A percentile compares a stretch with the other conserved stretches of the same genome.
Conservation (phyloP, 2,888 invertebrate species). For the Melanchra persicariae region DNA sequence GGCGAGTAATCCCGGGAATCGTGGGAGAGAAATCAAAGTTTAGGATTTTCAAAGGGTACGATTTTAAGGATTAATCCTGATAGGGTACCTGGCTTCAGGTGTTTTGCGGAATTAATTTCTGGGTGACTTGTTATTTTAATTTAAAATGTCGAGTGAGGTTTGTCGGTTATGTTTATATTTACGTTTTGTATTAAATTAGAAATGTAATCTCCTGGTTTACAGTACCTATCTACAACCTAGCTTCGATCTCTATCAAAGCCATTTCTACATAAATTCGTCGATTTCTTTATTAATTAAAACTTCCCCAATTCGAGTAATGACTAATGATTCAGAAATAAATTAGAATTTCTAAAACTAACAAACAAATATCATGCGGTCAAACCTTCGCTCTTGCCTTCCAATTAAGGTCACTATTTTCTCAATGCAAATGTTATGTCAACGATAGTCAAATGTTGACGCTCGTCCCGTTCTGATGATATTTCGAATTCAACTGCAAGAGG, state of each 20-base stretch:
- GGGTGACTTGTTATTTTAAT: slow-evolving; percentile 54
- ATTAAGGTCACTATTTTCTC: slow-evolving; percentile 28
- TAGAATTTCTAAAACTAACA: not conserved
- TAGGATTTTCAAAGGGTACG: slow-evolving; percentile 68
- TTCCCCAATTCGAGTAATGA: not conserved
- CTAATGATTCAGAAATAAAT: not conserved
- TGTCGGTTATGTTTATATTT: slow-evolving; percentile 48
- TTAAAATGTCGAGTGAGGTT: slow-evolving; percentile 36
- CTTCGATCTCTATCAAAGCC: not conserved
- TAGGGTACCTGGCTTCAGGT: slow-evolving; percentile 65
- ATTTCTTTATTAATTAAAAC: not conserved
- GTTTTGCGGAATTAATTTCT: slow-evolving; percentile 65
- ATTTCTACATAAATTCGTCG: not conserved
- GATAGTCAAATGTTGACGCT: not conserved
- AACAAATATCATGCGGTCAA: not conserved
- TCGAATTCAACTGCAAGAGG: not conserved
- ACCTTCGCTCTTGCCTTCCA: not conserved
- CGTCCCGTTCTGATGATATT: slow-evolving; percentile 1
- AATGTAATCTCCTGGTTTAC: not conserved
- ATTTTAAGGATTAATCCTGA: slow-evolving; percentile 69
- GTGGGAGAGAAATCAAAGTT: slow-evolving; percentile 73
- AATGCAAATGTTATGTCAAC: slow-evolving; percentile 31
- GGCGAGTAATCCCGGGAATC: slow-evolving; percentile 73
- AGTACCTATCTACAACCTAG: no score
- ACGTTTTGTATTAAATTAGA: not conserved